These are phyloP conservation scores for Calliopsis andreniformis DNA, from an alignment of 1,140 invertebrate genomes.

Conservation along the genomic window DNA sequence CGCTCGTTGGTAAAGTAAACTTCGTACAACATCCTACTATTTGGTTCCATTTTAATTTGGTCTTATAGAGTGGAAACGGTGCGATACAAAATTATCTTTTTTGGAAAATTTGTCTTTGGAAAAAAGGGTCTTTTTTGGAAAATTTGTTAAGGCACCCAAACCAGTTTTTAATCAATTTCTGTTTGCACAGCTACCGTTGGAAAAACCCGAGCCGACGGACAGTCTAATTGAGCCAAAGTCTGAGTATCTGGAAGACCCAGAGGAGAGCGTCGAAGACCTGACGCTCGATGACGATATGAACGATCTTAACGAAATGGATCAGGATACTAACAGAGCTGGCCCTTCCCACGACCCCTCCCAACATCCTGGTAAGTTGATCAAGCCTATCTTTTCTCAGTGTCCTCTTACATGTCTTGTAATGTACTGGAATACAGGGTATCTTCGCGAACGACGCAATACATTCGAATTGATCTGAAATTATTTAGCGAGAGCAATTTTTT, in stretches of 20 bases:
- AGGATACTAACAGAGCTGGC: slow-evolving; percentile 81
- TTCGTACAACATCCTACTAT: slow-evolving; percentile 76
- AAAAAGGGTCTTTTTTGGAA: no score
- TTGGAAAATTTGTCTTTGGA: no score
- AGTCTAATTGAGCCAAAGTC: slow-evolving; percentile 87
- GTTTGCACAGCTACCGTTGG: slow-evolving; percentile 73
- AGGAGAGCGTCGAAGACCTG: slow-evolving; percentile 91
- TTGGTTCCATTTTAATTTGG: slow-evolving; percentile 54
- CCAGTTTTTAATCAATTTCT: neutral
- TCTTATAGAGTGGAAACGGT: slow-evolving; percentile 76
- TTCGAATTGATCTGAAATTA: slow-evolving; percentile 12
- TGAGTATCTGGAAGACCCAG: slow-evolving; percentile 88
- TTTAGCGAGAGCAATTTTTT: neutral
- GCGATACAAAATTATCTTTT: slow-evolving; percentile 68
- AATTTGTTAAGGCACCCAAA: no score
- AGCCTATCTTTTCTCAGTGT: slow-evolving; percentile 8
- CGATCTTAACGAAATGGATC: slow-evolving; percentile 85
- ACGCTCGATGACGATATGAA: slow-evolving; percentile 89
- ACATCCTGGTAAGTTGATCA: slow-evolving; percentile 81
- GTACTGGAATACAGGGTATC: slow-evolving; percentile 60
- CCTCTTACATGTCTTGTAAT: slow-evolving; percentile 40
- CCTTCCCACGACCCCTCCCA: slow-evolving; percentile 80
- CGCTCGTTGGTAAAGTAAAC: slow-evolving; percentile 76
- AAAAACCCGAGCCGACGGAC: slow-evolving; percentile 80
- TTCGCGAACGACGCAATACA: slow-evolving; percentile 23